Percentiles rank a stretch among this genome's conserved stretches.
phyloP scores from a whole-genome alignment of 2,797 vertebrate genomes.

The Psittacula derbiana region DNA sequence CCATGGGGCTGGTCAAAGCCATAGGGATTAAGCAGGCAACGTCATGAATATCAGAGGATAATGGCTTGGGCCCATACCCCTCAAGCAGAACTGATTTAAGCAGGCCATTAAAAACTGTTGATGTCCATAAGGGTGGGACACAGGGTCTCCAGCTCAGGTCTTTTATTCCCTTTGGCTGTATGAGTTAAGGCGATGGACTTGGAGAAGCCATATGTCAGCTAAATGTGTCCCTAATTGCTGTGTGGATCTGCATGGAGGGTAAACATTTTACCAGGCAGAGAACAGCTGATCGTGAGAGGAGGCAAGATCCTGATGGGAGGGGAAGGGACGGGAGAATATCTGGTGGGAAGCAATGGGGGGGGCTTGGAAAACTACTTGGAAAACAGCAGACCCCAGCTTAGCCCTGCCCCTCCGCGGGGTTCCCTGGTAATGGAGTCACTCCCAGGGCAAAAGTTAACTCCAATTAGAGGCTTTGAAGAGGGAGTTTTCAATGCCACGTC shows the following conservation, averaged over 20 bases:
- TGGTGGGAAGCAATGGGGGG: background rate
- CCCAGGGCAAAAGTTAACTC: slow-evolving; percentile 50
- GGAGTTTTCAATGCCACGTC: background rate
- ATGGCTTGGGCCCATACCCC: background rate
- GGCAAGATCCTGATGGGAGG: background rate
- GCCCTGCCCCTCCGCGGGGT: background rate
- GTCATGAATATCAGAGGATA: background rate
- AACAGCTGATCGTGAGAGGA: slow-evolving; percentile 40
- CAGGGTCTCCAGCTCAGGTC: background rate
- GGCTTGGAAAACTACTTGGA: background rate
- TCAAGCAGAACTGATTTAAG: slow-evolving; percentile 25
- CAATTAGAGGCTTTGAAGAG: slow-evolving; percentile 1
- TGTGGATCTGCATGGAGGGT: slow-evolving; percentile 22
- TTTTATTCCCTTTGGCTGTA: slow-evolving; percentile 9
- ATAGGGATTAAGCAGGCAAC: background rate
- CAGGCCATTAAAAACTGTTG: background rate
- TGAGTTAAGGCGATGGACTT: background rate
- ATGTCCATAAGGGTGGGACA: background rate
- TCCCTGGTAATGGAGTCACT: slow-evolving; percentile 20
- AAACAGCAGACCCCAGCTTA: background rate
- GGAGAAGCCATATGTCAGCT: slow-evolving; percentile 57
- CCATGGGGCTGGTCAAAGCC: background rate
- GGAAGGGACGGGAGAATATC: background rate
- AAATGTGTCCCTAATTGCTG: slow-evolving; percentile 64
- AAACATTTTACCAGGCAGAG: slow-evolving; percentile 64